Percentiles rank a stretch among this genome's conserved stretches.
Evolutionary conservation across 2,888 invertebrate genomes (phyloP).

Genomic region (Tetragonula carbonaria): DNA sequence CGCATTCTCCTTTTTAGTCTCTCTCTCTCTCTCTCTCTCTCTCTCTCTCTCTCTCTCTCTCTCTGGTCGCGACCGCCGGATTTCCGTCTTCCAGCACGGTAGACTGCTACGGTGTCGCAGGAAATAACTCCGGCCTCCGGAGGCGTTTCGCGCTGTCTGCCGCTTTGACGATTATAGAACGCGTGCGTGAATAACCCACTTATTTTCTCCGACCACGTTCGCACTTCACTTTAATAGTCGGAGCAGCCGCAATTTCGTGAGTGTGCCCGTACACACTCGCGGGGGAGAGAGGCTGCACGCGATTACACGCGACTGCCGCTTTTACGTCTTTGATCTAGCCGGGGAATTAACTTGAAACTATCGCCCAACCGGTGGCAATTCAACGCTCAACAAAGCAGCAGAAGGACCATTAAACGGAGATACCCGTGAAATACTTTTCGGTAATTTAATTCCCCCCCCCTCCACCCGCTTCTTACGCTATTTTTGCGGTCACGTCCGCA

Average conservation of each 20-base stretch:
- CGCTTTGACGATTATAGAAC: slow-evolving; percentile 54
- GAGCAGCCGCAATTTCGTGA: slow-evolving; percentile 37
- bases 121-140: slow-evolving; percentile 43
- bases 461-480: background rate
- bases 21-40: background rate
- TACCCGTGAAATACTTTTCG: background rate
- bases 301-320: slow-evolving; percentile 38
- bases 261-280: background rate
- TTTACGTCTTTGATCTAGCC: slow-evolving; percentile 42
- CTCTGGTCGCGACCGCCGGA: slow-evolving; percentile 32
- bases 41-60: too few species aligned
- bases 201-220: slow-evolving; percentile 43
- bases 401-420: slow-evolving; percentile 2
- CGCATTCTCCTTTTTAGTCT: slow-evolving; percentile 47
- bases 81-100: slow-evolving; percentile 39
- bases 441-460: background rate
- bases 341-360: slow-evolving; percentile 39
- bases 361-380: slow-evolving; percentile 14
- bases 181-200: slow-evolving; percentile 46
- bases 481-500: background rate
- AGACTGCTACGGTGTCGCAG: slow-evolving; percentile 32
- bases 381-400: background rate
- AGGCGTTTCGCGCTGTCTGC: slow-evolving; percentile 27
- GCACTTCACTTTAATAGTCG: slow-evolving; percentile 42
- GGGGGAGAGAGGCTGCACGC: slow-evolving; percentile 13